Evolutionary conservation across 2,797 vertebrate genomes (phyloP).

Genomic region (Acropternis orthonyx): DNA sequence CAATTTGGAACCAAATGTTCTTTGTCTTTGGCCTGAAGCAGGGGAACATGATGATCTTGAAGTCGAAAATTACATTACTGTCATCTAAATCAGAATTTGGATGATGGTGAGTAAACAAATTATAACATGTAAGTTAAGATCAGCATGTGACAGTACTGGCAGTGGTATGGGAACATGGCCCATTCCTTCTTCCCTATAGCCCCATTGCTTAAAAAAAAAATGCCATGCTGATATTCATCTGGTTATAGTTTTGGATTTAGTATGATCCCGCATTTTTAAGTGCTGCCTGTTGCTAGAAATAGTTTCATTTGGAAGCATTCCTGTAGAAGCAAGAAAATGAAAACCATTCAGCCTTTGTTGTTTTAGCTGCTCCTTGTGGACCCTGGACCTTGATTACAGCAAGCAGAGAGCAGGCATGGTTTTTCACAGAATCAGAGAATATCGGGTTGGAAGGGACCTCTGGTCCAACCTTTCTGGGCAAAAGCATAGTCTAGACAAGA

Average conservation of each 20-base stretch:
- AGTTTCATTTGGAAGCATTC: background rate
- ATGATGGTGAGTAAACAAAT: background rate
- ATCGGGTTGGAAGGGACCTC: background rate
- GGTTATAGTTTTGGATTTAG: background rate
- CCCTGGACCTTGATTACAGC: background rate
- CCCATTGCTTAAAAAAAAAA: background rate
- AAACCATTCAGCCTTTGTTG: background rate
- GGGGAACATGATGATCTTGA: background rate
- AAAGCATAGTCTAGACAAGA: background rate
- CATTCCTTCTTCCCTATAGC: background rate
- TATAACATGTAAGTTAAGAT: background rate
- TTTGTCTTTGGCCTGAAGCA: slow-evolving; percentile 5
- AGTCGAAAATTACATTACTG: background rate
- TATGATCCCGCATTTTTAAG: background rate
- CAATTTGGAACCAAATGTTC: background rate
- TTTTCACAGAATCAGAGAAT: background rate
- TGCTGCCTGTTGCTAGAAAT: background rate
- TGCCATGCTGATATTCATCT: background rate
- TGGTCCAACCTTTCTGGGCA: background rate
- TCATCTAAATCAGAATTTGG: background rate
- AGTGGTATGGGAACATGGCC: background rate
- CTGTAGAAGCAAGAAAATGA: background rate
- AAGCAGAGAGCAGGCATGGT: background rate
- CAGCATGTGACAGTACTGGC: background rate
- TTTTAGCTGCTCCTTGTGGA: background rate